Percentiles rank a stretch among this genome's conserved stretches.
Conservation (phyloP, 2,888 invertebrate genomes). For the Hemicrepidius hirtus region DNA sequence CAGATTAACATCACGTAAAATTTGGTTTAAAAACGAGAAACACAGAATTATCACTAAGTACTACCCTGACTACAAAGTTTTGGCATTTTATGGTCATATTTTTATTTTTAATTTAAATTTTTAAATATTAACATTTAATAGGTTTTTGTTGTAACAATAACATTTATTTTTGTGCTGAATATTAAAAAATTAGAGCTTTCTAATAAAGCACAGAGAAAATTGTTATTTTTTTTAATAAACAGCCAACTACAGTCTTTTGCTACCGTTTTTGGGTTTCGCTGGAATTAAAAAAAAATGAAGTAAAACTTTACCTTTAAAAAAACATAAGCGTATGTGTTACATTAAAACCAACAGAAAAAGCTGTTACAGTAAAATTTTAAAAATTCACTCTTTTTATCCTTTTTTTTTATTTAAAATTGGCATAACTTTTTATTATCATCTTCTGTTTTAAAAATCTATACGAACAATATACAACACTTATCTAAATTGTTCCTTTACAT, state of each 20-base stretch:
- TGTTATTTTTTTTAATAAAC: too few relatives aligned
- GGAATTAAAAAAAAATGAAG: neutral
- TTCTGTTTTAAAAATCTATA: conserved; percentile 16
- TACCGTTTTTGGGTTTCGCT: neutral
- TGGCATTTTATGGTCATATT: conserved; percentile 29
- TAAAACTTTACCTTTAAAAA: too few relatives aligned
- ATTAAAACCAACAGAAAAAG: neutral
- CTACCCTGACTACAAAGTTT: conserved; percentile 28
- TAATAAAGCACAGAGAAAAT: too few relatives aligned
- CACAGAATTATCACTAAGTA: conserved; percentile 29
- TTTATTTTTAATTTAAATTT: neutral
- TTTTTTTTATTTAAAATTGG: neutral
- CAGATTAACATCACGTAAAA: conserved; percentile 12
- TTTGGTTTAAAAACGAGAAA: conserved; percentile 13
- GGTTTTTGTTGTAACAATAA: too few relatives aligned
- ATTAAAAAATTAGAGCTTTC: too few relatives aligned
- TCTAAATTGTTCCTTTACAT: neutral
- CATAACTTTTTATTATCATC: neutral
- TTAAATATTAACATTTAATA: neutral
- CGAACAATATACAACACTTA: conserved; percentile 10
- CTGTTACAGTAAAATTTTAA: neutral
- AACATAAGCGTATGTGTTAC: too few relatives aligned
- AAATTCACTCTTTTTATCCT: neutral
- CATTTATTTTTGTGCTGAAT: too few relatives aligned
- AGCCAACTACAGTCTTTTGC: conserved; percentile 38